Conservation (phyloP, 92 coral and sea anemone species). For the Porites cylindrica region DNA sequence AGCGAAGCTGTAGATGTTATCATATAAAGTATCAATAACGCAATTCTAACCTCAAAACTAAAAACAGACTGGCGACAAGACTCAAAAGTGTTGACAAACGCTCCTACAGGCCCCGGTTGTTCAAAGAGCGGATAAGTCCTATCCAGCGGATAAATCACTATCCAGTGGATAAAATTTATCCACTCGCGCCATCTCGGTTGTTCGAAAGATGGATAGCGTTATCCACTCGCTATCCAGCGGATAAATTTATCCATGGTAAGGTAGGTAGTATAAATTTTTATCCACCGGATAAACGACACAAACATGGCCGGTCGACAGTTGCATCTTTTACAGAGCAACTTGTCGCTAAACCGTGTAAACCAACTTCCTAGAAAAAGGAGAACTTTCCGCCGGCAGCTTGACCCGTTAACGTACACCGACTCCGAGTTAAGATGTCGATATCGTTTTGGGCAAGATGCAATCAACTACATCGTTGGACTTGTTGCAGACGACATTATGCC, state of each 20-base stretch:
- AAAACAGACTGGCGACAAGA: no score
- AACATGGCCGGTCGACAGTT: conserved; percentile 16
- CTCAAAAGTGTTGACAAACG: no score
- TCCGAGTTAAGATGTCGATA: conserved; percentile 1
- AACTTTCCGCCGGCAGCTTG: conserved; percentile 7
- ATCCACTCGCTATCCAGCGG: conserved; percentile 17
- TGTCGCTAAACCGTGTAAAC: background rate
- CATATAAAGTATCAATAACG: no score
- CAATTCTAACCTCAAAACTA: no score
- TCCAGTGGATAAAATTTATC: no score
- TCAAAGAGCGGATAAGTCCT: no score
- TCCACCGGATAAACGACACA: conserved; percentile 6
- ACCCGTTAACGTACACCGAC: conserved; percentile 8
- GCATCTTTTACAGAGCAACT: background rate
- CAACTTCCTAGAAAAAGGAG: background rate
- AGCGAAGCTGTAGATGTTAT: no score
- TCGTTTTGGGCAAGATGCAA: conserved; percentile 13
- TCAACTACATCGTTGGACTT: conserved; percentile 25
- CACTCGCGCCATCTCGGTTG: no score
- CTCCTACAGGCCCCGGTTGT: no score
- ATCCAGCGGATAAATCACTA: no score
- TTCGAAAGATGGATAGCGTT: conserved; percentile 15
- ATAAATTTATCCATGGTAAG: conserved; percentile 15
- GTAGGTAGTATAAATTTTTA: conserved; percentile 24
- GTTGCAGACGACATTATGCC: conserved; percentile 40